Percentiles rank a stretch among this genome's conserved stretches.
Conservation (phyloP, 2,888 invertebrate genomes). For the Cybosia mesomella region DNA sequence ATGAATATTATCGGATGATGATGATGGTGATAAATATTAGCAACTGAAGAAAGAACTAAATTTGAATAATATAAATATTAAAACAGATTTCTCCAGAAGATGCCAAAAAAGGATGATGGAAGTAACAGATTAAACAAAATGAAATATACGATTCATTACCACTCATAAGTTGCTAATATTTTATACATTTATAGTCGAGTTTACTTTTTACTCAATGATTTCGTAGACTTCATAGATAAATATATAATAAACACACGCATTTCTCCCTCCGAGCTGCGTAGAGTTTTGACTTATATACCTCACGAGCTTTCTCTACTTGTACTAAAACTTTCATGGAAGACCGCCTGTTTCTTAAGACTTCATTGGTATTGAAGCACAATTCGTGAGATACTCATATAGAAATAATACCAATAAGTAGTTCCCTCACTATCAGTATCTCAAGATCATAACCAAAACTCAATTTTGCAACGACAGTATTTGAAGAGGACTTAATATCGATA, state of each 20-base stretch:
- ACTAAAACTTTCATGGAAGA: no score
- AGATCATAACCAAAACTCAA: conserved; percentile 19
- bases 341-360: background rate
- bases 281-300: background rate
- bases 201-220: background rate
- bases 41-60: conserved; percentile 15
- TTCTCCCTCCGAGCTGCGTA: background rate
- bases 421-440: conserved; percentile 36
- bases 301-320: background rate
- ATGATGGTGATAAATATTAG: no score
- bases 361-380: background rate
- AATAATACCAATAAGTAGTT: conserved; percentile 22
- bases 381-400: background rate
- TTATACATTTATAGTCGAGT: background rate
- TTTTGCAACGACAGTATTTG: conserved; percentile 39
- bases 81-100: conserved; percentile 2
- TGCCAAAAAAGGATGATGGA: background rate
- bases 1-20: no score
- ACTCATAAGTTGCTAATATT: no score
- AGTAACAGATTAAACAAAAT: background rate
- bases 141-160: background rate
- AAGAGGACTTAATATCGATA: conserved; percentile 42
- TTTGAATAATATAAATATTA: conserved; percentile 6
- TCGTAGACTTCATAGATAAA: background rate
- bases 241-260: background rate